Evolutionary conservation across 2,888 invertebrate species (phyloP).

Genomic region (Pocota personata): DNA sequence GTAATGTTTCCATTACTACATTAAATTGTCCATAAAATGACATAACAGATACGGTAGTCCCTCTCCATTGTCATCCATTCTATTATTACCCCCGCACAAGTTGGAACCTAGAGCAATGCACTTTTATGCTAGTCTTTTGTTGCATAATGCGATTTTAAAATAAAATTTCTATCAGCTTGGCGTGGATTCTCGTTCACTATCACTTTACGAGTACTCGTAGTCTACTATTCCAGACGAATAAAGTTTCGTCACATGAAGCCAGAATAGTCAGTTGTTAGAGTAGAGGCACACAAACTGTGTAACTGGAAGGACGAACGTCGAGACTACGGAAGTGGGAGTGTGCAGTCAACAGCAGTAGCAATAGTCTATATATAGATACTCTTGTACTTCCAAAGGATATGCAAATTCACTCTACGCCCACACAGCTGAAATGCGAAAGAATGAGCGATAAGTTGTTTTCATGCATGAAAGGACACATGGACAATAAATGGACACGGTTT

Average conservation of each 20-base stretch:
- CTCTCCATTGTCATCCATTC: neutral
- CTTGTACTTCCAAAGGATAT: neutral
- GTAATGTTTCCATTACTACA: neutral
- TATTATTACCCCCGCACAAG: neutral
- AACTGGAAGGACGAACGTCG: constrained; percentile 4
- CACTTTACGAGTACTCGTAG: neutral
- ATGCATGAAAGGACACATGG: constrained; percentile 12
- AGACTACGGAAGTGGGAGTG: neutral
- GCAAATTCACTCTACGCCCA: neutral
- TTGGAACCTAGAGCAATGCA: constrained; percentile 26
- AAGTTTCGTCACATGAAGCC: constrained; percentile 9
- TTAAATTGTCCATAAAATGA: constrained; percentile 66
- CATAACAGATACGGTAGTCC: constrained; percentile 32
- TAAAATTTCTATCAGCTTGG: constrained; percentile 8
- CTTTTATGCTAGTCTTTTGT: constrained; percentile 22
- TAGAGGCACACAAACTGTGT: neutral
- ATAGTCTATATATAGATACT: neutral
- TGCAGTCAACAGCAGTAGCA: no score
- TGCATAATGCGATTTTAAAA: constrained; percentile 54
- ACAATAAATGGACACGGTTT: constrained; percentile 32
- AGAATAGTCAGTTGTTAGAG: neutral
- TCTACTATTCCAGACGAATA: constrained; percentile 29
- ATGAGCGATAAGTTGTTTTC: neutral
- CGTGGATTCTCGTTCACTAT: neutral
- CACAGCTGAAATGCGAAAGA: neutral